phyloP scores from a whole-genome alignment of 2,797 vertebrate species.

The Champsocephalus esox region DNA sequence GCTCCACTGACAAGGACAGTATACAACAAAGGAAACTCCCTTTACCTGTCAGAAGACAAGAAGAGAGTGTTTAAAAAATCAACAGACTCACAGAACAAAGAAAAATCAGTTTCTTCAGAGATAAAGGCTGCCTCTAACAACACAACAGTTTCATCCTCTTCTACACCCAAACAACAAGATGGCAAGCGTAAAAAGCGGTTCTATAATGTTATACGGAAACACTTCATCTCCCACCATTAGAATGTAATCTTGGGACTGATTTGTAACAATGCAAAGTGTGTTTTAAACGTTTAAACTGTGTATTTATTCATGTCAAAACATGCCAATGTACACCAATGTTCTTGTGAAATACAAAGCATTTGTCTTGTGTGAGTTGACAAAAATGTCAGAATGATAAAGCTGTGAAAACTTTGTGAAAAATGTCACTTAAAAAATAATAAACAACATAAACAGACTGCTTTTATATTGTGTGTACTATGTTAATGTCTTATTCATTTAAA shows the following conservation, averaged over 20 bases:
- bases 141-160: slow-evolving; percentile 21
- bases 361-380: not conserved
- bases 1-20: slow-evolving; percentile 29
- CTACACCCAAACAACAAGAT: slow-evolving; percentile 34
- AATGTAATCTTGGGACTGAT: not conserved
- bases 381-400: not conserved
- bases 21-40: slow-evolving; percentile 17
- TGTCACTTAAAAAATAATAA: slow-evolving; percentile 29
- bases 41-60: slow-evolving; percentile 21
- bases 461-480: not conserved
- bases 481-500: not conserved
- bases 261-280: not conserved
- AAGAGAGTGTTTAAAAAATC: slow-evolving; percentile 48
- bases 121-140: slow-evolving; percentile 3
- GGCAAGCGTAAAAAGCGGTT: slow-evolving; percentile 68
- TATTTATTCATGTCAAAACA: not conserved
- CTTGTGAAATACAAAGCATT: slow-evolving; percentile 2
- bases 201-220: slow-evolving; percentile 75
- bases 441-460: not conserved
- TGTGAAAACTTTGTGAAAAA: slow-evolving; percentile 11
- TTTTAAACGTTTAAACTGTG: slow-evolving; percentile 10
- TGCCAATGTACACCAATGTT: not conserved
- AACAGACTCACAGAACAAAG: slow-evolving; percentile 12
- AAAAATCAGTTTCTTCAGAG: slow-evolving; percentile 9
- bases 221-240: slow-evolving; percentile 56